Evolutionary conservation across 1,140 invertebrate species (phyloP).

Genomic region (Polypedilum pembai): DNA sequence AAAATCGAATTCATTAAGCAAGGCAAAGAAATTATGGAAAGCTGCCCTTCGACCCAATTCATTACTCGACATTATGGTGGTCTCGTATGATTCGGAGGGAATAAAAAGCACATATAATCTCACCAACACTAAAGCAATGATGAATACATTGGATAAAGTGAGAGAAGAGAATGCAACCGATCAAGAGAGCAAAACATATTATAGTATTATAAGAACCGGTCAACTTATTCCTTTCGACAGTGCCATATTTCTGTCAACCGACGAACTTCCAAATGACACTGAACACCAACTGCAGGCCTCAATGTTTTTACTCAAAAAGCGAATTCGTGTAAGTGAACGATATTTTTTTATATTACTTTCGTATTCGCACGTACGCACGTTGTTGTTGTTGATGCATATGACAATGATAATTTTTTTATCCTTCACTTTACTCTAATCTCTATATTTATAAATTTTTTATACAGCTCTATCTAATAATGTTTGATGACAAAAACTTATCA

Average conservation of each 20-base stretch:
- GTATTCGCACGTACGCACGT: not conserved
- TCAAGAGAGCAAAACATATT: constrained; percentile 37
- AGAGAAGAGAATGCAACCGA: constrained; percentile 36
- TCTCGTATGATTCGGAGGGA: constrained; percentile 40
- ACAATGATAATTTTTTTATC: not conserved
- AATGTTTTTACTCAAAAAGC: constrained; percentile 48
- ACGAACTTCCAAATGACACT: constrained; percentile 44
- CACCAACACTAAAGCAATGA: constrained; percentile 41
- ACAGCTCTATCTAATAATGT: not conserved
- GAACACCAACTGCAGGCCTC: constrained; percentile 46
- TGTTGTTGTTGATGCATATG: not conserved
- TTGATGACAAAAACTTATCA: not conserved
- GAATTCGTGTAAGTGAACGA: constrained; percentile 46
- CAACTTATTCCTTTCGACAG: constrained; percentile 53
- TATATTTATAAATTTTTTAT: not conserved
- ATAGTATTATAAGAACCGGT: constrained; percentile 42
- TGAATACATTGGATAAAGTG: constrained; percentile 42
- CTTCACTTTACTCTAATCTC: not conserved
- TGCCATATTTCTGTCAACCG: constrained; percentile 50
- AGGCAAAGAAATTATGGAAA: constrained; percentile 47
- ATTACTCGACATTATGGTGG: constrained; percentile 41
- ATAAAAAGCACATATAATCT: constrained; percentile 40
- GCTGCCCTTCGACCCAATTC: constrained; percentile 41
- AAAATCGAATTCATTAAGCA: constrained; percentile 43
- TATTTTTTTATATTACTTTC: not conserved